Evolutionary conservation across 2,113 vertebrate species (phyloP), one percentile per base, ranked within the genome.

Genomic region (Dasyornis broadbenti): DNA sequence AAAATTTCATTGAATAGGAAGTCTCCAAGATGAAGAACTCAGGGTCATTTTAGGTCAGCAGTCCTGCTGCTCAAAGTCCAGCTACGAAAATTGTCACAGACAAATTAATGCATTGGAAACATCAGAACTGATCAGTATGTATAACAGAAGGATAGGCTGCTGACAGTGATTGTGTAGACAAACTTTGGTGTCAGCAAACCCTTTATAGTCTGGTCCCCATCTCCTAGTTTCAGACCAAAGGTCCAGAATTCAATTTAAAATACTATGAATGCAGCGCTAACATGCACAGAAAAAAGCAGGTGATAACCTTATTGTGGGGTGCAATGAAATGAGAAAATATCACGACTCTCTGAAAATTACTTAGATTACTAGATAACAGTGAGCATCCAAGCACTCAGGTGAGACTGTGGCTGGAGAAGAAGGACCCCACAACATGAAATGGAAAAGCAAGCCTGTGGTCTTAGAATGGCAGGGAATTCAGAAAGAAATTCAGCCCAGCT

Each of bases 171-270:
- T 60, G 22, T 37, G 61, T 23, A 82, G 86, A 47, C 20, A 73
- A 47, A 61, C 44, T 78, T 44, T 52, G 44, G 82, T 45, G 76
- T n/a, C 69, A 75, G 52, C 35, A 90, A 86, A 68, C 22, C 23
- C 61, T 89, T 86, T 89, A 35, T 68, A 60, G 76, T 89, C 44
- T 68, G 24, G 57, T 60, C n/a, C 3, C 4, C 28, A n/a, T 42
- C 45, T 77, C 64, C 82, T 23, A 63, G 5, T 73, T 84, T 70
- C 44, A 84, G 77, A 95, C 31, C 64, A 94, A 86, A 94, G 49
- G 64, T 77, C 47, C 76, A 80, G 26, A 86, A 95, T 95, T 89
- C 72, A 86, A 82, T 84, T 94, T 82, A 84, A 84, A 95, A 63
- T 70, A 60, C 31, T n/a, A 65, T 33, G 30, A 66, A 82, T 61